Evolutionary conservation across 1,140 invertebrate species (phyloP), one percentile per base, ranked within the genome.

Genomic region (Aculops lycopersici): DNA sequence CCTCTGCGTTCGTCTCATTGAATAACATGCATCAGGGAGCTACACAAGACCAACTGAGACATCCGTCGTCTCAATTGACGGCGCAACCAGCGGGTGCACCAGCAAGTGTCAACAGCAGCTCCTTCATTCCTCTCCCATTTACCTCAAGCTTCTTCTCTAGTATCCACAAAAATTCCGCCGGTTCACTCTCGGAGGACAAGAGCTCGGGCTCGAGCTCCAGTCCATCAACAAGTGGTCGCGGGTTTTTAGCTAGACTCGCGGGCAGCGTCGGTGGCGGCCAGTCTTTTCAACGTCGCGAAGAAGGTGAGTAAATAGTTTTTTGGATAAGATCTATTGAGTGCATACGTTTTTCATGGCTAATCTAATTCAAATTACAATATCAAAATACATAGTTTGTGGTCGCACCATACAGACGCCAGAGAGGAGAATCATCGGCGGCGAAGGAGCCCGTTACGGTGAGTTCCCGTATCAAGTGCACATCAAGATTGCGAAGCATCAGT

Each of bases 381-480:
- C 40, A 45, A 37, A 2, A 8, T 8, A 5, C 21, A 45, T 21
- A 46, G 49, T 41, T 36, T 51, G 50, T 40, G 50, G 50, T 15
- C 39, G 43, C 12, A 20, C 46, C 17, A 40, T 43, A 16, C 21
- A 43, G 0, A 52, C 50, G 20, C 51, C 48, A 38, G 46, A 43
- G 36, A 47, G 46, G 24, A 64, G 79, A 47, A 84, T 88, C 44
- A 79, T 88, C 1, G 80, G 80, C n/a, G 79, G 79, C 1, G 73
- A 80, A 48, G 72, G 74, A 35, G 72, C 77, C 0, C 71, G 69
- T 42, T 84, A 83, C 52, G 80, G 76, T 3, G 74, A 74, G 31
- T 78, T 84, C 62, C 80, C 80, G n/a, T 88, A 43, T 2, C 19
- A 78, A 54, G 73, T 72, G 1, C 74, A 77, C 49, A 72, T 79